These are phyloP conservation scores for Psammodynastes pulverulentus DNA, from an alignment of 2,113 vertebrate species.

Conservation along the genomic window DNA sequence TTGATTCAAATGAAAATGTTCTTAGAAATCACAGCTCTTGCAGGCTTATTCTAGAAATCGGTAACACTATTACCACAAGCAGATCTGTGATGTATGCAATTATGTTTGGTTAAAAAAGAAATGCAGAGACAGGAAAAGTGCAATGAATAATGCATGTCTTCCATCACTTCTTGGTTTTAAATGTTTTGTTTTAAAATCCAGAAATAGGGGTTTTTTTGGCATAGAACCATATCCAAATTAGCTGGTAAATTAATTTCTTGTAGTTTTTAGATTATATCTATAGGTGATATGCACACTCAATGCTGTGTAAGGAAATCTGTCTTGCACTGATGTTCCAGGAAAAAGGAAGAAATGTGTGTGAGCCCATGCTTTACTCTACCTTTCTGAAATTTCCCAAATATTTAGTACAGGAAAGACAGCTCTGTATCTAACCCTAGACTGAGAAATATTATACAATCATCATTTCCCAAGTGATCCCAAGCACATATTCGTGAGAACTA, in stretches of 20 bases:
- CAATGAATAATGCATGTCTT: background rate
- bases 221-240: background rate
- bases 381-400: background rate
- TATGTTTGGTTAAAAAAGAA: background rate
- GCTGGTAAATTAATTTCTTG: background rate
- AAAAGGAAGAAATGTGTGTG: background rate
- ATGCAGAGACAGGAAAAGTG: background rate
- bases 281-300: background rate
- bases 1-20: constrained; percentile 3
- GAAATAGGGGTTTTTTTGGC: background rate
- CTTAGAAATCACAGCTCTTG: background rate
- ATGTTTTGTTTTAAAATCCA: background rate
- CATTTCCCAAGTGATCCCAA: background rate
- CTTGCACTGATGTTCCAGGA: background rate
- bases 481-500: too few species aligned
- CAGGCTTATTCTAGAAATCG: background rate
- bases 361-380: too few species aligned
- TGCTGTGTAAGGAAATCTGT: background rate
- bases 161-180: background rate
- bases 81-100: background rate
- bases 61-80: background rate
- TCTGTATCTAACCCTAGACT: background rate
- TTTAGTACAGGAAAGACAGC: background rate
- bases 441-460: background rate
- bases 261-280: background rate